Evolutionary conservation across 2,797 vertebrate species (phyloP).

Genomic region (Meriones psammophilus): DNA sequence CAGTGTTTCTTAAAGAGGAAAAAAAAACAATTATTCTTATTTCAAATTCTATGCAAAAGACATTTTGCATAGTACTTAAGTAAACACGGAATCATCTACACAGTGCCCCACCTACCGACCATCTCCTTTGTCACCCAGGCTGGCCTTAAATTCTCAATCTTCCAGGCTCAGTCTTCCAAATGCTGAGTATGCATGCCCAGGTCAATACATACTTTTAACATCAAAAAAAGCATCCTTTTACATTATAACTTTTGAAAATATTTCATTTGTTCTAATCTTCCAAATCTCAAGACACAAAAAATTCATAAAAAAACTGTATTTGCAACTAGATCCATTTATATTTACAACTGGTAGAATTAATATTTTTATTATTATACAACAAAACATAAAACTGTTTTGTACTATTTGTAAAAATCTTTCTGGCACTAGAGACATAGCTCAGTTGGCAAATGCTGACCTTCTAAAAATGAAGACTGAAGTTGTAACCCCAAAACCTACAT

Average conservation of each 20-base stretch:
- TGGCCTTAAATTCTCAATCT: background rate
- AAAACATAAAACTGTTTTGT: conserved; percentile 51
- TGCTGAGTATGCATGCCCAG: background rate
- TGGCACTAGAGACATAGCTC: background rate
- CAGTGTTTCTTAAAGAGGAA: conserved; percentile 55
- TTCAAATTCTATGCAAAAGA: conserved; percentile 20
- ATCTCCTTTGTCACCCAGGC: background rate
- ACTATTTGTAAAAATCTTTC: conserved; percentile 50
- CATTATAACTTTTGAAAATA: conserved; percentile 59
- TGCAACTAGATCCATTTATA: conserved; percentile 52
- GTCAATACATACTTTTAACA: conserved; percentile 35
- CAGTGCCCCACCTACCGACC: background rate
- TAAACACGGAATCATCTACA: conserved; percentile 13
- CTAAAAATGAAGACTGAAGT: background rate
- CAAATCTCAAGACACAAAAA: conserved; percentile 38
- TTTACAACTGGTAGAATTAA: conserved; percentile 16
- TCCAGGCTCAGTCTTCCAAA: background rate
- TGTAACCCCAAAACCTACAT: background rate
- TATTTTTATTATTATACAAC: background rate
- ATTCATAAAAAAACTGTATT: conserved; percentile 41
- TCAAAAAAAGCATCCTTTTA: conserved; percentile 35
- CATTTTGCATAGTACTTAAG: background rate
- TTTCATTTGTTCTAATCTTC: conserved; percentile 54
- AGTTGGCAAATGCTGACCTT: background rate
- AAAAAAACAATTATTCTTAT: conserved; percentile 44